Evolutionary conservation across 2,888 invertebrate genomes (phyloP).

Genomic region (Palloptera scutellata): DNA sequence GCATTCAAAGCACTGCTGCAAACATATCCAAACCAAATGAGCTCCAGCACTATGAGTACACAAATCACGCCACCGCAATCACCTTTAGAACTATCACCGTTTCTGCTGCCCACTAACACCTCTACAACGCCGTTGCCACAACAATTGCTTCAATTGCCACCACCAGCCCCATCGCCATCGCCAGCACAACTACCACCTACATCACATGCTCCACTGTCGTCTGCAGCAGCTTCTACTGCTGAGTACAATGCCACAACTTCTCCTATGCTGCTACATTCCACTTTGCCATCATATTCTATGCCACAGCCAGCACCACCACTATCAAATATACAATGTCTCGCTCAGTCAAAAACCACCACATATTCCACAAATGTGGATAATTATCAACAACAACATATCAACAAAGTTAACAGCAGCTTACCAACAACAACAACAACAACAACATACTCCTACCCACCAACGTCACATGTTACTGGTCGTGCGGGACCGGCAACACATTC

Average conservation of each 20-base stretch:
- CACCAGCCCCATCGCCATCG: conserved; percentile 10
- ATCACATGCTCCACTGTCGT: background rate
- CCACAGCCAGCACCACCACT: too few species aligned
- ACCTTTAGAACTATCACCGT: conserved; percentile 33
- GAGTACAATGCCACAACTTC: too few species aligned
- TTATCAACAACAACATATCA: conserved; percentile 6
- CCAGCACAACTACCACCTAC: conserved; percentile 11
- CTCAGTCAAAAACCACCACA: background rate
- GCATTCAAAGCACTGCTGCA: too few species aligned
- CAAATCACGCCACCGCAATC: conserved; percentile 41
- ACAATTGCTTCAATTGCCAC: conserved; percentile 31
- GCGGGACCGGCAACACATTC: background rate
- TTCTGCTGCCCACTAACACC: conserved; percentile 32
- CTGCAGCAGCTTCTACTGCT: conserved; percentile 14
- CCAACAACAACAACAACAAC: background rate
- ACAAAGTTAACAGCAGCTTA: background rate
- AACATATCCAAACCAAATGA: background rate
- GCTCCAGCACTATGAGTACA: background rate
- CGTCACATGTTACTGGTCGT: background rate
- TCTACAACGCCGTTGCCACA: conserved; percentile 23
- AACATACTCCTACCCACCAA: background rate
- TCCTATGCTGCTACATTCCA: too few species aligned
- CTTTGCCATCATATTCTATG: too few species aligned
- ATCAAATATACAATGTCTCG: too few species aligned
- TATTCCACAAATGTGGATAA: background rate